Evolutionary conservation across 2,113 vertebrate species (phyloP).

Genomic region (Synodontis membranacea): DNA sequence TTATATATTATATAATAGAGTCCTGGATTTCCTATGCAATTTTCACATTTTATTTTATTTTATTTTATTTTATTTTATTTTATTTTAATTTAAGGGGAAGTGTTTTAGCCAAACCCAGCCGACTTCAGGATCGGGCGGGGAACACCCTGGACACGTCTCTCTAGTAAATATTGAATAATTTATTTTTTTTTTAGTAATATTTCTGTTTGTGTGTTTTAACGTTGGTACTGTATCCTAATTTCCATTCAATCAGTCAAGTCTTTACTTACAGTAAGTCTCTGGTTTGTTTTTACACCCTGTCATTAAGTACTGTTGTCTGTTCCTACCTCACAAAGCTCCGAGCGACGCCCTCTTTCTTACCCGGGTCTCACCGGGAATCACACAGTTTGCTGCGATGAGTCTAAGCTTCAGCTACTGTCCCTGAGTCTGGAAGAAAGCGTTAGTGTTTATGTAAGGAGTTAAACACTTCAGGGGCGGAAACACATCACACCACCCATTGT

Average conservation of each 20-base stretch:
- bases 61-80: too few species aligned
- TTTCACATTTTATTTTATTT: too few species aligned
- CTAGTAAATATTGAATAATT: too few species aligned
- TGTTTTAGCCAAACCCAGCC: too few species aligned
- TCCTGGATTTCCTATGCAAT: too few species aligned
- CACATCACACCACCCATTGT: neutral
- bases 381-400: neutral
- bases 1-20: too few species aligned
- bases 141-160: too few species aligned
- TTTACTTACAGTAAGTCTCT: neutral
- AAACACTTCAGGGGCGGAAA: neutral
- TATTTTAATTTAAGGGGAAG: too few species aligned
- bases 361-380: neutral
- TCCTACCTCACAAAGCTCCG: neutral
- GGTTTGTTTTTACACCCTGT: neutral
- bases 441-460: neutral
- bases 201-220: neutral
- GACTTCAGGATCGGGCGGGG: too few species aligned
- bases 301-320: neutral
- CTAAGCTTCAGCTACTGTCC: neutral
- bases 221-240: neutral
- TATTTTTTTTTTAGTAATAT: too few species aligned
- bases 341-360: neutral
- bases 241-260: neutral
- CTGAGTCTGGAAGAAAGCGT: neutral